These are phyloP conservation scores for Netelia fuscicornis DNA, from an alignment of 2,888 invertebrate species.

Conservation along the genomic window DNA sequence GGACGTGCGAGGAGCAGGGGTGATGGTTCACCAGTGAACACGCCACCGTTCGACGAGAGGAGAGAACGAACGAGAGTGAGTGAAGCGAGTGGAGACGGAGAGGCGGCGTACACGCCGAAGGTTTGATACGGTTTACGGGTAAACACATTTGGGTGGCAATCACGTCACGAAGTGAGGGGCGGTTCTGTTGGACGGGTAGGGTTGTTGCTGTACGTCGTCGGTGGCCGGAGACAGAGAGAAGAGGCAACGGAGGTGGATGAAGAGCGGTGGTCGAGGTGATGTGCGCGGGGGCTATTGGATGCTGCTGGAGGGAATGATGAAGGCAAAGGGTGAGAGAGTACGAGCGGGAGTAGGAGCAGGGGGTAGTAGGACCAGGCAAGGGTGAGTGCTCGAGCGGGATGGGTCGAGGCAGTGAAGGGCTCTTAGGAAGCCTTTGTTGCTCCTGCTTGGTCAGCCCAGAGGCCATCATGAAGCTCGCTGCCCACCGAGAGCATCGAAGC, in stretches of 20 bases:
- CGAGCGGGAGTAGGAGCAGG: conserved; percentile 31
- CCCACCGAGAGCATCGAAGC: conserved; percentile 53
- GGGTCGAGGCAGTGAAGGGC: conserved; percentile 77
- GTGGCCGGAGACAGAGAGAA: conserved; percentile 17
- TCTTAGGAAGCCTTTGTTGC: conserved; percentile 84
- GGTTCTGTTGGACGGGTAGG: conserved; percentile 66
- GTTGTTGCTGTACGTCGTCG: conserved; percentile 56
- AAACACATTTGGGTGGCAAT: conserved; percentile 84
- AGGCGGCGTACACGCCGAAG: conserved; percentile 75
- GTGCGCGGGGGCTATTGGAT: conserved; percentile 21
- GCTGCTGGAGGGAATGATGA: conserved; percentile 40
- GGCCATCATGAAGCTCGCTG: conserved; percentile 67
- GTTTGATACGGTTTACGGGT: conserved; percentile 84
- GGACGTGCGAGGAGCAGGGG: conserved; percentile 7
- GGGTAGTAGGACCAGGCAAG: conserved; percentile 37
- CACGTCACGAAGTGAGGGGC: conserved; percentile 81
- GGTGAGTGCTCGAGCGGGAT: conserved; percentile 69
- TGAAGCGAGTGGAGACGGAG: conserved; percentile 10
- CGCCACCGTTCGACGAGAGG: conserved; percentile 33
- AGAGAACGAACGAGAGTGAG: conserved; percentile 57
- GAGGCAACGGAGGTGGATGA: background rate
- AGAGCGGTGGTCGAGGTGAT: conserved; percentile 2
- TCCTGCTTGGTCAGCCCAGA: conserved; percentile 73
- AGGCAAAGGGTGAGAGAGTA: conserved; percentile 46
- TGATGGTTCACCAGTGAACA: conserved; percentile 2